A percentile compares a stretch with the other conserved stretches of the same genome.
phyloP scores from a whole-genome alignment of 2,113 vertebrate genomes.

The Barnardius zonarius region DNA sequence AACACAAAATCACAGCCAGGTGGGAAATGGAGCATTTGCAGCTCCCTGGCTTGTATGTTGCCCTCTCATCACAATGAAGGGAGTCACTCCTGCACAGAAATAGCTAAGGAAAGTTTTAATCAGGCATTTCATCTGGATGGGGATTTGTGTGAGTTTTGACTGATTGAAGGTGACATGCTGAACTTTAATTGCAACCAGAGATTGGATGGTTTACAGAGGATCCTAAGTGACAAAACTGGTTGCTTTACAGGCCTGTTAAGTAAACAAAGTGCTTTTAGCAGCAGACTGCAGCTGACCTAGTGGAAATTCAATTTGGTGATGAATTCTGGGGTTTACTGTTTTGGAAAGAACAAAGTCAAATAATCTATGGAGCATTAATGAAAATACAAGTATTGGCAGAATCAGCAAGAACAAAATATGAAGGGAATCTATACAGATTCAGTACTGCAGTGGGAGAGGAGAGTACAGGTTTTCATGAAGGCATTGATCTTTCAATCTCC shows the following conservation, averaged over 20 bases:
- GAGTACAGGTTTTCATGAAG: background rate
- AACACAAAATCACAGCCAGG: background rate
- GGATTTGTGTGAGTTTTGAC: background rate
- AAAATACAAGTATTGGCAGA: background rate
- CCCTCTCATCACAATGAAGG: rapidly evolving
- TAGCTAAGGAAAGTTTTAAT: background rate
- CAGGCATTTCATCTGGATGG: background rate
- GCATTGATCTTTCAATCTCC: background rate
- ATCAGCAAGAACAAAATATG: background rate
- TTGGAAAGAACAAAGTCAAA: background rate
- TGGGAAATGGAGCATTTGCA: background rate
- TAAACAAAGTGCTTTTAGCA: constrained; percentile 7
- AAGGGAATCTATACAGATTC: background rate
- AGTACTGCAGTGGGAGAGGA: background rate
- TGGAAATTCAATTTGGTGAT: background rate
- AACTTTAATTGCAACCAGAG: constrained; percentile 22
- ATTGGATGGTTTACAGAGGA: background rate
- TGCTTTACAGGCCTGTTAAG: background rate
- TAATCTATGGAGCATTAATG: background rate
- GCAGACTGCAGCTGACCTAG: background rate
- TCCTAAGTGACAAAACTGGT: background rate
- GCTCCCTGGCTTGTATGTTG: rapidly evolving
- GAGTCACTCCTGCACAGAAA: background rate
- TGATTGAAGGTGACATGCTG: background rate
- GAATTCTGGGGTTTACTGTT: background rate